Percentiles rank a stretch among this genome's conserved stretches.
phyloP scores from a whole-genome alignment of 2,888 invertebrate genomes.

The Ommatoiulus sabulosus region DNA sequence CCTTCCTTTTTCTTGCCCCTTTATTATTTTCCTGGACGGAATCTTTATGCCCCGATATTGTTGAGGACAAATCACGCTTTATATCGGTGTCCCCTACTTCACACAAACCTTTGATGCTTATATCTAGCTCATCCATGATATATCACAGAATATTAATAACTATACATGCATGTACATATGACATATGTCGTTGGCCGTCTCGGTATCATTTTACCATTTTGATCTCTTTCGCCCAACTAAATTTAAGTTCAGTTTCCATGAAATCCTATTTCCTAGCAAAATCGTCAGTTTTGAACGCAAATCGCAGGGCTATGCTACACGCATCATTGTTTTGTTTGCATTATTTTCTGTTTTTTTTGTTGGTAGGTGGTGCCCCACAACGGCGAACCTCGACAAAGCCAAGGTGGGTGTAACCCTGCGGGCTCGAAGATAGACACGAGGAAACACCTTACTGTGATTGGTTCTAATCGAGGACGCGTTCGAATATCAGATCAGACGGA shows the following conservation, averaged over 20 bases:
- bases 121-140: not conserved
- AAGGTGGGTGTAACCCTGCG: no score
- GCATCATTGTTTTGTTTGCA: not conserved
- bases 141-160: not conserved
- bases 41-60: not conserved
- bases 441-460: no score
- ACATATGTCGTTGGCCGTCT: not conserved
- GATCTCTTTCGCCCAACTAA: not conserved
- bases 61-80: not conserved
- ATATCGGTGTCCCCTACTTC: not conserved
- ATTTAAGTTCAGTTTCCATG: not conserved
- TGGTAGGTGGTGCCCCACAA: not conserved
- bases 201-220: not conserved
- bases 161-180: no score
- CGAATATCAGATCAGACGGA: no score
- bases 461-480: no score
- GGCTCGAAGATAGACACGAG: no score
- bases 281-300: not conserved
- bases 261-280: not conserved
- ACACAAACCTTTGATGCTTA: not conserved
- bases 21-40: not conserved
- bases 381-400: no score
- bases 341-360: no score
- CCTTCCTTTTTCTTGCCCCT: conserved; percentile 31
- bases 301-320: not conserved